Conservation (phyloP, 2,888 invertebrate species). For the Eupeodes latifasciatus region DNA sequence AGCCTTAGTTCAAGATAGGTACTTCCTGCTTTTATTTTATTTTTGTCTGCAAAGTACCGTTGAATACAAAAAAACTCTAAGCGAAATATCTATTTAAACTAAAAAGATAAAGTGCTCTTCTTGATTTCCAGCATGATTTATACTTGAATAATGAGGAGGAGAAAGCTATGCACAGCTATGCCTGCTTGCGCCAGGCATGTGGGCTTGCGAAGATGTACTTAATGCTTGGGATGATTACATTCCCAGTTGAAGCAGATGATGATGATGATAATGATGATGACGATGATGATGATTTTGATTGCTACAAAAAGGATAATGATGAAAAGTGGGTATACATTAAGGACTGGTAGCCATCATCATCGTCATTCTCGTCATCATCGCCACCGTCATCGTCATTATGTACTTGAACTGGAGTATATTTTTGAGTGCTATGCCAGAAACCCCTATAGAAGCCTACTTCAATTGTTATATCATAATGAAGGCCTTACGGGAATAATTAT, state of each 20-base stretch:
- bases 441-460: slow-evolving; percentile 70
- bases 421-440: slow-evolving; percentile 63
- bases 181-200: background rate
- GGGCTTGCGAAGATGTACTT: slow-evolving; percentile 21
- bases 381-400: slow-evolving; percentile 33
- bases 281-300: slow-evolving; percentile 45
- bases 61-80: slow-evolving; percentile 39
- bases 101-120: slow-evolving; percentile 75
- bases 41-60: slow-evolving; percentile 30
- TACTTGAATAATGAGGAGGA: slow-evolving; percentile 50
- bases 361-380: slow-evolving; percentile 38
- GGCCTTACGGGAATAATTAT: slow-evolving; percentile 72
- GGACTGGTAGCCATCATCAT: slow-evolving; percentile 50
- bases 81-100: slow-evolving; percentile 74
- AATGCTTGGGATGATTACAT: slow-evolving; percentile 57
- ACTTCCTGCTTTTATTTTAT: slow-evolving; percentile 20
- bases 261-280: slow-evolving; percentile 45
- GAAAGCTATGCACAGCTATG: slow-evolving; percentile 1
- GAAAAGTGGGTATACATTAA: slow-evolving; percentile 68
- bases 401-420: slow-evolving; percentile 71
- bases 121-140: slow-evolving; percentile 72
- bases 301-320: slow-evolving; percentile 54
- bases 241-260: slow-evolving; percentile 29
- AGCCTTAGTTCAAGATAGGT: slow-evolving; percentile 12
- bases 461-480: slow-evolving; percentile 73